Evolutionary conservation across 2,888 invertebrate species (phyloP).

Genomic region (Anagyrus pseudococci): DNA sequence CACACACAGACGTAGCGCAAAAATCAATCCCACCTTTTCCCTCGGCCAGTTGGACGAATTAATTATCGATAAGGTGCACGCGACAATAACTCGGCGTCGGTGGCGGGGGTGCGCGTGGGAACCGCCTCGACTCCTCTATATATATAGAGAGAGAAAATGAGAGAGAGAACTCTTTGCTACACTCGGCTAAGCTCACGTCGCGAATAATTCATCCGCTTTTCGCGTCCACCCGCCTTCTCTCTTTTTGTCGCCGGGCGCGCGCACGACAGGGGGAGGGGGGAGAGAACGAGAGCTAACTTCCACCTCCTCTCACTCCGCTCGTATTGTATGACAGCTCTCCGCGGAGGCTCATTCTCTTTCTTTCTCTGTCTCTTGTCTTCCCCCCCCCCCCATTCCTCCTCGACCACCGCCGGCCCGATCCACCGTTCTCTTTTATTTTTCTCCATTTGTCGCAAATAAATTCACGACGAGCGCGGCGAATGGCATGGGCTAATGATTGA

Average conservation of each 20-base stretch:
- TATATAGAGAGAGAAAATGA: too few species aligned
- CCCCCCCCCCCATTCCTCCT: too few species aligned
- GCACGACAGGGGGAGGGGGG: not conserved
- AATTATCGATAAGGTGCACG: conserved; percentile 21
- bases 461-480: conserved; percentile 38
- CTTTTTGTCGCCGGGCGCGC: conserved; percentile 32
- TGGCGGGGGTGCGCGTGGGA: conserved; percentile 16
- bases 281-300: not conserved
- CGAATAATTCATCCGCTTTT: conserved; percentile 39
- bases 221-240: conserved; percentile 21
- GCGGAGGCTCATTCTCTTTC: conserved; percentile 21
- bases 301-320: conserved; percentile 11
- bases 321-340: conserved; percentile 27
- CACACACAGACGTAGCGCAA: too few species aligned
- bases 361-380: conserved; percentile 3
- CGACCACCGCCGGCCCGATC: too few species aligned
- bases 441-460: conserved; percentile 40
- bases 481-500: conserved; percentile 40
- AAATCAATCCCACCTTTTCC: too few species aligned
- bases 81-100: not conserved
- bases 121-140: conserved; percentile 17
- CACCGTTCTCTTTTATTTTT: conserved; percentile 26
- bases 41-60: not conserved
- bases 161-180: too few species aligned
- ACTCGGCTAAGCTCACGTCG: too few species aligned